Conservation (phyloP, 2,113 vertebrate species). For the Hoplias malabaricus region DNA sequence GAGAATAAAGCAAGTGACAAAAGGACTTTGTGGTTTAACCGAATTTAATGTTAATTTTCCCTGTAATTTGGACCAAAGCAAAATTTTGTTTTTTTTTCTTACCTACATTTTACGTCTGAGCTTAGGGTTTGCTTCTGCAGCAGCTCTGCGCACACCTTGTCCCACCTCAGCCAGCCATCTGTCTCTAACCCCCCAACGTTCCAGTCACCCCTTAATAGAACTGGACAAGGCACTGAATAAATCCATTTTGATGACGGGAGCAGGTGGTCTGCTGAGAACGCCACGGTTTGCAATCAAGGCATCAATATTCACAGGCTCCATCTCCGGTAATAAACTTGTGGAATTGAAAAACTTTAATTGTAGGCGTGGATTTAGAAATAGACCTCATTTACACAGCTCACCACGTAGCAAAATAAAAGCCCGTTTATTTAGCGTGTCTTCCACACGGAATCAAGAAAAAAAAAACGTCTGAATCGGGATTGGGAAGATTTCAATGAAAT, state of each 20-base stretch:
- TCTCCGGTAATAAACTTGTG: neutral
- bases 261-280: conserved; percentile 10
- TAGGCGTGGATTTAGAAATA: conserved; percentile 1
- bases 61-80: neutral
- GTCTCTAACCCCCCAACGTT: neutral
- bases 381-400: neutral
- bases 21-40: neutral
- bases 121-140: neutral
- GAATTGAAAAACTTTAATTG: conserved; percentile 2
- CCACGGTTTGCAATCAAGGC: conserved; percentile 11
- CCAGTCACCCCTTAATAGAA: neutral
- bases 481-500: too few species aligned
- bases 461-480: neutral
- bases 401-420: neutral
- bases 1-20: neutral
- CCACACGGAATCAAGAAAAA: neutral
- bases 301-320: conserved; percentile 19
- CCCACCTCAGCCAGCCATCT: conserved; percentile 18
- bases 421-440: neutral
- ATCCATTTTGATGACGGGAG: conserved; percentile 35
- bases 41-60: neutral
- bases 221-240: conserved; percentile 32
- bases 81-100: neutral
- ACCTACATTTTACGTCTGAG: neutral
- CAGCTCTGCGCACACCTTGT: neutral